Conservation (phyloP, 2,797 vertebrate species). For the Pempheris klunzingeri region DNA sequence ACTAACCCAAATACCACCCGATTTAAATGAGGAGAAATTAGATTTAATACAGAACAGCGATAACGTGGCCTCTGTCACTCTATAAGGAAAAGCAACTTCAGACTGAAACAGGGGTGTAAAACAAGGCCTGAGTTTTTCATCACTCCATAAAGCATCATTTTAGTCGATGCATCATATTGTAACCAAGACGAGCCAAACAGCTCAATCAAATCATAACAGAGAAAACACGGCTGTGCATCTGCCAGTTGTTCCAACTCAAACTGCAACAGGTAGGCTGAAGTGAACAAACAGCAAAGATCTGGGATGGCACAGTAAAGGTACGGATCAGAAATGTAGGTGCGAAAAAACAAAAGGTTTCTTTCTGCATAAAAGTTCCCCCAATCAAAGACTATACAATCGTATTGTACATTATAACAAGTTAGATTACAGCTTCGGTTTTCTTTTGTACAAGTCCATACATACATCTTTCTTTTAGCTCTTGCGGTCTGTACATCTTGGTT, state of each 20-base stretch:
- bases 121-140: conserved; percentile 57
- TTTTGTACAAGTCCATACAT: conserved; percentile 78
- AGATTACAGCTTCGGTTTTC: conserved; percentile 73
- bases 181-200: background rate
- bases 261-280: conserved; percentile 19
- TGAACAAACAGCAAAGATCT: conserved; percentile 37
- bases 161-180: conserved; percentile 9
- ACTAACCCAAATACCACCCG: conserved; percentile 29
- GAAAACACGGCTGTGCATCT: conserved; percentile 19
- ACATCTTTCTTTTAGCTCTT: conserved; percentile 65
- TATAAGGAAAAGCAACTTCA: conserved; percentile 42
- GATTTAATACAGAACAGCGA: conserved; percentile 63
- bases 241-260: conserved; percentile 41
- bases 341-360: conserved; percentile 49
- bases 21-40: conserved; percentile 43
- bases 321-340: conserved; percentile 50
- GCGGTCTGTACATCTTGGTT: conserved; percentile 79
- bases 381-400: conserved; percentile 78
- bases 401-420: conserved; percentile 81
- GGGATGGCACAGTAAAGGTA: conserved; percentile 43
- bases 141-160: conserved; percentile 51
- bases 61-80: conserved; percentile 32
- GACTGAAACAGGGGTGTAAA: conserved; percentile 58
- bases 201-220: conserved; percentile 43
- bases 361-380: conserved; percentile 67